A percentile compares a stretch with the other conserved stretches of the same genome.
These are phyloP conservation scores for Sebastes taczanowskii DNA, from an alignment of 2,797 vertebrate genomes.

Conservation along the genomic window DNA sequence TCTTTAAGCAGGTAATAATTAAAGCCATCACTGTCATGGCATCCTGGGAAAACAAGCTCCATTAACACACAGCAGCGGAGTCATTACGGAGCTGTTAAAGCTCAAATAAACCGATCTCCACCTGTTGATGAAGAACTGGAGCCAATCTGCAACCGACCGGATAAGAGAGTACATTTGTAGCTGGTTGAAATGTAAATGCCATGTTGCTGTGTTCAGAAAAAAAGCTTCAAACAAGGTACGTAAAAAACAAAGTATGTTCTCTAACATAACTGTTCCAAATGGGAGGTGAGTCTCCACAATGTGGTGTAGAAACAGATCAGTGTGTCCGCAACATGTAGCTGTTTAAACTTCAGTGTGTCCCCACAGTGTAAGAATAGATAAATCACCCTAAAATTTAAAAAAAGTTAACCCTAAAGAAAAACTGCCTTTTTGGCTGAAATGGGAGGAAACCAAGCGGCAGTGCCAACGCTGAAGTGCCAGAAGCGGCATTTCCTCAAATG, in stretches of 20 bases:
- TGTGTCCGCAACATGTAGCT: neutral
- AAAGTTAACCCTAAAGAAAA: too few relatives aligned
- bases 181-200: neutral
- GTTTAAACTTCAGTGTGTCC: neutral
- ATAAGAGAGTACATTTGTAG: neutral
- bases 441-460: neutral
- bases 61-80: neutral
- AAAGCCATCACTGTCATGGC: neutral
- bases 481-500: neutral
- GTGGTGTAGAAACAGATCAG: neutral
- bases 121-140: neutral
- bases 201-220: neutral
- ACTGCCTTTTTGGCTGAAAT: neutral
- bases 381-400: too few relatives aligned
- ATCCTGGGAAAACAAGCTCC: slow-evolving; percentile 2
- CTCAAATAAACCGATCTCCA: neutral
- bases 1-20: slow-evolving; percentile 12
- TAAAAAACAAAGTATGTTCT: neutral
- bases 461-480: neutral
- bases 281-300: neutral
- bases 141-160: too few relatives aligned
- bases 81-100: neutral
- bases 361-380: neutral
- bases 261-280: neutral
- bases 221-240: neutral